Conservation (phyloP, 2,113 vertebrate genomes). For the Pteruthius melanotis region DNA sequence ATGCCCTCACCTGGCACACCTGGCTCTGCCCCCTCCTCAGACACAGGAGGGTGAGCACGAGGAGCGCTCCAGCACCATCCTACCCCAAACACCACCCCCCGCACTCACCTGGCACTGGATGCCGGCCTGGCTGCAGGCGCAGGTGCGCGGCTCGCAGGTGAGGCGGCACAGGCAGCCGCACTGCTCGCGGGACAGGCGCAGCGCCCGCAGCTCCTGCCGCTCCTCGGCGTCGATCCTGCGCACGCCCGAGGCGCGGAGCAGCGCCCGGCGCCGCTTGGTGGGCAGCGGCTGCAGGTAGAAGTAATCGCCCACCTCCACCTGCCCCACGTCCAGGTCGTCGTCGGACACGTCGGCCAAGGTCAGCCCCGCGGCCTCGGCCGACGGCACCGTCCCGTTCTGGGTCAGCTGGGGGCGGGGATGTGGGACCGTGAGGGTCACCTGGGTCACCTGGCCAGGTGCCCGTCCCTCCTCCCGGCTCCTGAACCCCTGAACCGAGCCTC, state of each 20-base stretch:
- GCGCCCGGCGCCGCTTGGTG: conserved; percentile 89
- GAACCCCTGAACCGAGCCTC: not conserved
- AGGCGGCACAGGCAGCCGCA: conserved; percentile 95
- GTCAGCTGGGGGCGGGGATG: conserved; percentile 76
- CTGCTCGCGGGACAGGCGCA: conserved; percentile 93
- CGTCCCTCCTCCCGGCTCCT: not conserved
- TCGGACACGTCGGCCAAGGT: conserved; percentile 93
- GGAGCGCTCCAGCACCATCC: too few relatives aligned
- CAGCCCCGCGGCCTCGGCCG: conserved; percentile 87
- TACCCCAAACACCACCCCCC: too few relatives aligned
- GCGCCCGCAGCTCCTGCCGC: conserved; percentile 90
- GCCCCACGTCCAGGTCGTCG: conserved; percentile 92
- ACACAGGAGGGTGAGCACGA: too few relatives aligned
- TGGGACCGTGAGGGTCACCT: not conserved
- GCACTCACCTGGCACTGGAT: conserved; percentile 86
- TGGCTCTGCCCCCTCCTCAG: not conserved
- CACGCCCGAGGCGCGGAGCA: conserved; percentile 90
- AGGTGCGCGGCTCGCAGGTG: conserved; percentile 94
- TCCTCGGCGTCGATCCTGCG: conserved; percentile 92
- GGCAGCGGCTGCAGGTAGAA: conserved; percentile 97
- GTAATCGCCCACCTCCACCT: conserved; percentile 93
- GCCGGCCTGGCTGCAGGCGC: conserved; percentile 95
- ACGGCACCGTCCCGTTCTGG: conserved; percentile 91
- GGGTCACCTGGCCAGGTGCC: not conserved
- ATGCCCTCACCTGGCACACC: not conserved